These are phyloP conservation scores for Alligator sinensis DNA, from an alignment of 2,113 vertebrate genomes.

Conservation along the genomic window DNA sequence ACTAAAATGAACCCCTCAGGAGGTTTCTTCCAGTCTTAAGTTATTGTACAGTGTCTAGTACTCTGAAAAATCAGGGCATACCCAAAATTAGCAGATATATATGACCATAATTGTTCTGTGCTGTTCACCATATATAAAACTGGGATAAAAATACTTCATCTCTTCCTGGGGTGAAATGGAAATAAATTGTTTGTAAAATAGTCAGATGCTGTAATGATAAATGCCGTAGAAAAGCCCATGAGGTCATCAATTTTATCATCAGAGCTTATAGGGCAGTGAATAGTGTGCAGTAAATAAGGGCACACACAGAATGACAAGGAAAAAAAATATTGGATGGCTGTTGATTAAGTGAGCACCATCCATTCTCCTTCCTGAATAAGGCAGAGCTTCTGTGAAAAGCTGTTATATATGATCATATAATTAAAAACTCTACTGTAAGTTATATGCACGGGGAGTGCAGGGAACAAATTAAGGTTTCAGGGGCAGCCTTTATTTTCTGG, in stretches of 20 bases:
- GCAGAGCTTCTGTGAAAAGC: not conserved
- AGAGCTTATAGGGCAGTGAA: not conserved
- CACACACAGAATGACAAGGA: not conserved
- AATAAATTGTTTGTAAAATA: not conserved
- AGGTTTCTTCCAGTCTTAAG: not conserved
- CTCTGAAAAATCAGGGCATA: not conserved
- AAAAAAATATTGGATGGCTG: not conserved
- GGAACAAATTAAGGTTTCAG: not conserved
- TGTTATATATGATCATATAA: not conserved
- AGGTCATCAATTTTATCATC: not conserved
- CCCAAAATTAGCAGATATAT: not conserved
- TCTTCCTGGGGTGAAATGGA: not conserved
- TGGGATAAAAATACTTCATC: not conserved
- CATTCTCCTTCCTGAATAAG: not conserved
- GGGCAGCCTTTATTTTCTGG: not conserved
- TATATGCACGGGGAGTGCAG: not conserved
- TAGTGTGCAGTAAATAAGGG: not conserved
- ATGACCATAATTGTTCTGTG: not conserved
- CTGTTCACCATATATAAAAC: fast-evolving
- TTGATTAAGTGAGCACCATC: not conserved
- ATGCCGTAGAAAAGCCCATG: not conserved
- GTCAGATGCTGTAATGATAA: not conserved
- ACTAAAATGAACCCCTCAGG: not conserved
- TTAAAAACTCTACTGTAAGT: not conserved
- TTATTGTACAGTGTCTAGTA: not conserved